Conservation (phyloP, 2,797 vertebrate species). For the Acrocephalus scirpaceus region DNA sequence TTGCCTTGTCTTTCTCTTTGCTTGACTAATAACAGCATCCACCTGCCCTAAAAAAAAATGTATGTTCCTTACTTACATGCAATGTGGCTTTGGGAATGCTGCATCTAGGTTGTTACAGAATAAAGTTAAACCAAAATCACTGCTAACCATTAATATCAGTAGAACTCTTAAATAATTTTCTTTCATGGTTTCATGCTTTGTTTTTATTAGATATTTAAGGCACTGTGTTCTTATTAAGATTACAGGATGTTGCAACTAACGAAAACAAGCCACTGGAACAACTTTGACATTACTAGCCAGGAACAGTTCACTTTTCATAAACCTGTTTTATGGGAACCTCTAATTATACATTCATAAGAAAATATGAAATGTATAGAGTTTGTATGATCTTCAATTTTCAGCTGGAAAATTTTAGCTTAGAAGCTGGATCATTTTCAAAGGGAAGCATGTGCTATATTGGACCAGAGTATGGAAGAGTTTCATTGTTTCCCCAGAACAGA, state of each 20-base stretch:
- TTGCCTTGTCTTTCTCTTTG: neutral
- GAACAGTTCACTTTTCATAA: neutral
- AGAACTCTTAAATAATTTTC: neutral
- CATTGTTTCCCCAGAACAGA: neutral
- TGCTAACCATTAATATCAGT: neutral
- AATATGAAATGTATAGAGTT: neutral
- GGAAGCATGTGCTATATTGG: neutral
- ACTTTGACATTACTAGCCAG: neutral
- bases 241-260: conserved; percentile 23
- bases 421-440: neutral
- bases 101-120: neutral
- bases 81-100: neutral
- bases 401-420: neutral
- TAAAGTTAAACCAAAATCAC: neutral
- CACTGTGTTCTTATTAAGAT: neutral
- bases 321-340: neutral
- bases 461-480: neutral
- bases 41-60: neutral
- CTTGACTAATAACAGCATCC: neutral
- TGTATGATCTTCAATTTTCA: neutral
- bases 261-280: conserved; percentile 9
- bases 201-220: neutral
- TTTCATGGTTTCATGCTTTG: neutral
- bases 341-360: neutral
- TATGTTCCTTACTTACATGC: neutral